phyloP scores from a whole-genome alignment of 2,888 invertebrate species.

The Diarsia brunnea region DNA sequence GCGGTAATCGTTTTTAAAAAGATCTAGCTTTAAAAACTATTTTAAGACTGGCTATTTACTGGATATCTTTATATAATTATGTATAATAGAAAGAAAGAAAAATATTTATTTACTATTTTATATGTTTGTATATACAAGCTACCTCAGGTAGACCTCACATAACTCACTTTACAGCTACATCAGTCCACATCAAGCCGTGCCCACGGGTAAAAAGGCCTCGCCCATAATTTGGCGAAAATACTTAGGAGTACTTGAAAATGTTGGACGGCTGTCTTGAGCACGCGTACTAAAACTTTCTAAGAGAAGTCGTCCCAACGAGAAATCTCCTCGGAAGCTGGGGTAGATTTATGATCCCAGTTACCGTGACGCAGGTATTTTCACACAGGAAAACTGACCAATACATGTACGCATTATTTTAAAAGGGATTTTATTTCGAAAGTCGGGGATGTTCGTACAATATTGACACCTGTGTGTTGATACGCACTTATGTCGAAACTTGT shows the following conservation, averaged over 20 bases:
- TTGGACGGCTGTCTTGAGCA: constrained; percentile 81
- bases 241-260: constrained; percentile 77
- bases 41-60: not conserved
- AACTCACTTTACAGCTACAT: constrained; percentile 38
- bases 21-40: not conserved
- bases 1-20: not conserved
- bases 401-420: constrained; percentile 69
- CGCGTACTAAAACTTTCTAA: constrained; percentile 83
- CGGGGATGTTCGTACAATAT: constrained; percentile 36
- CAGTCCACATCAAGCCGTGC: constrained; percentile 36
- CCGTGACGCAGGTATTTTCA: constrained; percentile 86
- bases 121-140: not conserved
- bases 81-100: no score
- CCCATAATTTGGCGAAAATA: constrained; percentile 79
- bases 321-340: constrained; percentile 84
- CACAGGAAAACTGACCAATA: constrained; percentile 81
- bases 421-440: constrained; percentile 43
- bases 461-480: constrained; percentile 44
- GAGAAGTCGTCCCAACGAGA: constrained; percentile 80
- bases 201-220: constrained; percentile 64
- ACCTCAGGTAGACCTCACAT: constrained; percentile 24
- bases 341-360: constrained; percentile 87
- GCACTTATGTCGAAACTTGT: constrained; percentile 30
- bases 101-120: no score
- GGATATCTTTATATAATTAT: not conserved